These are phyloP conservation scores for Mus musculus DNA, from an alignment of 2,113 vertebrate genomes.

Conservation along the genomic window GRCm39 chr8:84808501-84809000, in stretches of 20 bases:
- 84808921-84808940: background rate
- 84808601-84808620: background rate
- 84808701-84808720: background rate
- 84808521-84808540: background rate
- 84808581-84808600: background rate
- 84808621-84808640: background rate
- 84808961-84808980: background rate
- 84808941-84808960: background rate
- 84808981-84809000: background rate
- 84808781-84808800: too few relatives aligned
- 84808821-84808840: background rate
- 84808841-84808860: background rate
- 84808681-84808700: too few relatives aligned
- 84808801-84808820: background rate
- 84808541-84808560: background rate
- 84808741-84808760: background rate
- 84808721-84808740: background rate
- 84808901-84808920: too few relatives aligned
- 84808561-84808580: background rate
- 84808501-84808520: background rate
- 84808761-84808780: background rate
- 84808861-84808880: background rate
- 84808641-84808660: background rate
- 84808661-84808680: background rate
- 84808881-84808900: background rate